phyloP scores from a whole-genome alignment of 2,113 vertebrate genomes.

The Cromileptes altivelis region DNA sequence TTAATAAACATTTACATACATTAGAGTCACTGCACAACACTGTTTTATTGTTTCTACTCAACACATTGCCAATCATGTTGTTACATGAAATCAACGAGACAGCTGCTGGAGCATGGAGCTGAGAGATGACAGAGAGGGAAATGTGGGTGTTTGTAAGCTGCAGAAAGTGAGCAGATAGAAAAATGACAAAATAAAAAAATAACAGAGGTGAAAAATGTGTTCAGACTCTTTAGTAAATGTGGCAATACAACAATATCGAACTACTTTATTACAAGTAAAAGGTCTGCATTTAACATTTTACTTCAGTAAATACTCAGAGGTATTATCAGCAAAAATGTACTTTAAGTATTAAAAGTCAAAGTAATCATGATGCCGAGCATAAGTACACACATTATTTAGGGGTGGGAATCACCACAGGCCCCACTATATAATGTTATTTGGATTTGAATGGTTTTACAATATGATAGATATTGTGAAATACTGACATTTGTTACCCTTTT shows the following conservation, averaged over 20 bases:
- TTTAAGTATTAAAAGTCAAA: not conserved
- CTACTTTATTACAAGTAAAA: not conserved
- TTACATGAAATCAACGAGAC: constrained; percentile 28
- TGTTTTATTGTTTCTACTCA: constrained; percentile 37
- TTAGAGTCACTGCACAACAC: constrained; percentile 37
- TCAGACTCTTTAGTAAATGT: not conserved
- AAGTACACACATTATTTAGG: not conserved
- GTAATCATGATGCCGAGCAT: not conserved
- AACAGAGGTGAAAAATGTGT: not conserved
- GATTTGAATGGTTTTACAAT: too few relatives aligned
- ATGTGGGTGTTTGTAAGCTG: not conserved
- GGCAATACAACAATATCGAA: not conserved
- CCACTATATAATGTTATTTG: too few relatives aligned
- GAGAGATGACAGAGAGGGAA: constrained; percentile 15
- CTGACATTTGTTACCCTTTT: too few relatives aligned
- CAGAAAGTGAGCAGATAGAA: not conserved
- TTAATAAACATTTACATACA: constrained; percentile 59
- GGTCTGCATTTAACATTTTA: not conserved
- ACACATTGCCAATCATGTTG: constrained; percentile 22
- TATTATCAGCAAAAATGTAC: not conserved
- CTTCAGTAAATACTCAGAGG: not conserved
- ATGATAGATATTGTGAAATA: too few relatives aligned
- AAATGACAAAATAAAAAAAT: not conserved
- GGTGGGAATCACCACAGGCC: too few relatives aligned
- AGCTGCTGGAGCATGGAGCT: constrained; percentile 9